Evolutionary conservation across 2,113 vertebrate genomes (phyloP).

Genomic region (Elanus axillaris): DNA sequence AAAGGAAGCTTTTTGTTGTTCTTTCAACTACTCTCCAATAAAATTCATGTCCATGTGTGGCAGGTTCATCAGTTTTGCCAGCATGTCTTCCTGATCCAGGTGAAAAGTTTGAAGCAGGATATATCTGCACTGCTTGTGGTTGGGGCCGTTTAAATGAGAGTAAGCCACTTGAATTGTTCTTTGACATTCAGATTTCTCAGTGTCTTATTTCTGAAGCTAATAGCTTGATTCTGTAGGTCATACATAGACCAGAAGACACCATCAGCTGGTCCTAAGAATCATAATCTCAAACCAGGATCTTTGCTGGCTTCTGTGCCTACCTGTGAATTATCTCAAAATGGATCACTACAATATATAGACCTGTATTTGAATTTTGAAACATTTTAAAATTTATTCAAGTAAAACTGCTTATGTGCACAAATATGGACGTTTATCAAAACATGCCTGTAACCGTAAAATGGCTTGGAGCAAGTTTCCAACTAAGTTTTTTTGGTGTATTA

Average conservation of each 20-base stretch:
- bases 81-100: constrained; percentile 80
- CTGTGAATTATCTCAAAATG: background rate
- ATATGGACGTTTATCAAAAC: background rate
- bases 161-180: constrained; percentile 32
- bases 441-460: background rate
- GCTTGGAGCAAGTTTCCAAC: background rate
- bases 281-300: background rate
- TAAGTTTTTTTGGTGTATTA: background rate
- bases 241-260: background rate
- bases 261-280: background rate
- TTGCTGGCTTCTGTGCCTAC: background rate
- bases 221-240: background rate
- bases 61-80: constrained; percentile 77
- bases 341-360: background rate
- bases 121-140: constrained; percentile 78
- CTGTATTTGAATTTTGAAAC: background rate
- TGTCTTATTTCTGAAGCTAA: background rate
- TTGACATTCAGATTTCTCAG: background rate
- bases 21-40: background rate
- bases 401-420: background rate
- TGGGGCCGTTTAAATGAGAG: constrained; percentile 83
- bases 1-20: background rate
- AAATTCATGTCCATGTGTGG: background rate
- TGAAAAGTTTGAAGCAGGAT: constrained; percentile 73
- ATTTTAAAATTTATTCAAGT: background rate